Percentiles rank a stretch among this genome's conserved stretches.
Evolutionary conservation across 30 jellyfish, hydroid and myxozoan genomes (phyloP).

Genomic region (Turritopsis rubra): DNA sequence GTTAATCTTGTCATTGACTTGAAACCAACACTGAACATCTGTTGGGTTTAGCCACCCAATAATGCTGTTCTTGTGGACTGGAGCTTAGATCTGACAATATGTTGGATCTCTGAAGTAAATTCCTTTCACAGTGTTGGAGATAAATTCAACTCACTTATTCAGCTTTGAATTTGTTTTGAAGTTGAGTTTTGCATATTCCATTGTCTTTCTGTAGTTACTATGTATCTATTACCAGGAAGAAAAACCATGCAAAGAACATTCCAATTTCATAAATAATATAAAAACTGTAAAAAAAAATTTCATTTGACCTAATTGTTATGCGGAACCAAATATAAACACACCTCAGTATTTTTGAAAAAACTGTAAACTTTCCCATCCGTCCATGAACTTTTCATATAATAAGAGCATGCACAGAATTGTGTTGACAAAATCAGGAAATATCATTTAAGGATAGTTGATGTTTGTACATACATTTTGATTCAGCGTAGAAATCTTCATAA

Average conservation of each 20-base stretch:
- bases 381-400: too few species aligned
- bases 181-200: conserved; percentile 76
- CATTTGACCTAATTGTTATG: too few species aligned
- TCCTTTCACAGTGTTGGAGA: conserved; percentile 63
- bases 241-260: conserved; percentile 89
- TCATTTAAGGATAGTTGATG: too few species aligned
- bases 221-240: conserved; percentile 72
- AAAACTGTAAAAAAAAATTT: too few species aligned
- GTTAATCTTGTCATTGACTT: conserved; percentile 4
- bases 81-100: background rate
- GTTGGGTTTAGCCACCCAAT: conserved; percentile 40
- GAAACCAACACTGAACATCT: conserved; percentile 38
- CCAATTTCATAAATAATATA: too few species aligned
- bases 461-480: too few species aligned
- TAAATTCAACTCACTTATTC: conserved; percentile 22
- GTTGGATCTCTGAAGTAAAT: conserved; percentile 41
- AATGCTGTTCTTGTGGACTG: conserved; percentile 9
- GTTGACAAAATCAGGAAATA: too few species aligned
- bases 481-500: too few species aligned
- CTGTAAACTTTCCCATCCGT: too few species aligned
- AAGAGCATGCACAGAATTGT: too few species aligned
- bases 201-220: conserved; percentile 77
- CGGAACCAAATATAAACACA: too few species aligned
- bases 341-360: too few species aligned
- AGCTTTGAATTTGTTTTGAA: conserved; percentile 30